Evolutionary conservation across 2,888 invertebrate genomes (phyloP), one percentile per base, ranked within the genome.

Genomic region (Isoperla grammatica): DNA sequence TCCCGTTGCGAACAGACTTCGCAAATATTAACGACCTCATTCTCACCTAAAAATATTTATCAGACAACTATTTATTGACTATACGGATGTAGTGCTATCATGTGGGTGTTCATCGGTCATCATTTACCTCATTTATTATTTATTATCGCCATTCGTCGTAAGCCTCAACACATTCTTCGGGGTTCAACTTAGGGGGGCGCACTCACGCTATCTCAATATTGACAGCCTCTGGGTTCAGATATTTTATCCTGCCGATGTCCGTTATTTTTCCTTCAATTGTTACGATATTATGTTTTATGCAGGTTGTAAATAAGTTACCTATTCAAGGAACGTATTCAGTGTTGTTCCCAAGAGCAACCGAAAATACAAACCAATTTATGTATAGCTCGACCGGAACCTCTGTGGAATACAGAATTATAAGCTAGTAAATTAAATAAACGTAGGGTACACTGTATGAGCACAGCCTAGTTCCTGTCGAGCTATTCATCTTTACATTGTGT

Each of bases 121-220:
- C 53, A 11, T 37, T 53, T 53, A 53, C 53, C 53, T 53, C 53
- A 53, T 53, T 37, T 37, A 53, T 53, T 53, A 53, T 53, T 53
- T 53, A 53, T 53, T 53, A 15, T 50, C 29, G 29, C 37, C 53
- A 53, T 53, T 53, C 39, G 37, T 53, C 37, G 19, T 20, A 46
- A 20, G 35, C 35, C 59, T 59, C 59, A 59, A 54, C 58, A 45
- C 39, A 15, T 54, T 59, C 45, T 59, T 59, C 59, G 43, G 59
- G 59, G 59, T 53, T 50, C 43, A 23, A 50, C 23, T 45, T 45
- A 13, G 59, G 59, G n/a, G 53, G 39, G 17, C 15, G 53, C 29
- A 29, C 29, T 29, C 29, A 29, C 29, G 29, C 8, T 29, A 29
- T 29, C 8, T 29, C 29, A 29, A 29, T 29, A 29, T 53, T 39